Percentiles rank a stretch among this genome's conserved stretches.
Evolutionary conservation across 2,113 vertebrate genomes (phyloP).

Genomic region (Heptranchias perlo): DNA sequence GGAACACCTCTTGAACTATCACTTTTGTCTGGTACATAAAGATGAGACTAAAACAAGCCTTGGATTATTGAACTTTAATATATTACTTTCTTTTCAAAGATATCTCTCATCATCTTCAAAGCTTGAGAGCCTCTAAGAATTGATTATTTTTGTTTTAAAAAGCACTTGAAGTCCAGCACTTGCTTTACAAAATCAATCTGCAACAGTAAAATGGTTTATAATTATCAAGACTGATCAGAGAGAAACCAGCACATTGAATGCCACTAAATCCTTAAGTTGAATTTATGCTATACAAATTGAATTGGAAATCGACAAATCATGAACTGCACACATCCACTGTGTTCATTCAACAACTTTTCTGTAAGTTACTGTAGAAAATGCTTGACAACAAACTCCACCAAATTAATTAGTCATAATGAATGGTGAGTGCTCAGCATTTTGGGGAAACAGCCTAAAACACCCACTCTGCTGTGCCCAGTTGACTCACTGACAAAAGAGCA

Average conservation of each 20-base stretch:
- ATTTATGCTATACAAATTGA: background rate
- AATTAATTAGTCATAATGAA: background rate
- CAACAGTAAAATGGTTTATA: background rate
- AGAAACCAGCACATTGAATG: background rate
- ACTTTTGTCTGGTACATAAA: background rate
- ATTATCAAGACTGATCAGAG: background rate
- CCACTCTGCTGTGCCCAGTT: background rate
- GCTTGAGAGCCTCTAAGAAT: background rate
- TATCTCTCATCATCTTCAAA: background rate
- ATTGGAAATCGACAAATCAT: background rate
- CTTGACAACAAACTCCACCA: background rate
- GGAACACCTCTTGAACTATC: background rate
- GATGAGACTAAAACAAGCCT: background rate
- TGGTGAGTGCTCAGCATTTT: background rate
- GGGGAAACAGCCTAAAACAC: background rate
- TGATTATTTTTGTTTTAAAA: background rate
- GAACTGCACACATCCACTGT: background rate
- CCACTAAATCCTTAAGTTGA: background rate
- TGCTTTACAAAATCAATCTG: background rate
- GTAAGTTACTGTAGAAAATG: background rate
- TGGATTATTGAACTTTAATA: background rate
- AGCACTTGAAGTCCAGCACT: background rate
- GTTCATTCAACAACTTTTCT: background rate
- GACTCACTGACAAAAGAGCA: background rate
- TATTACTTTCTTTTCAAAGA: background rate